Conservation (phyloP, 2,113 vertebrate species). For the Pontoporia blainvillei region DNA sequence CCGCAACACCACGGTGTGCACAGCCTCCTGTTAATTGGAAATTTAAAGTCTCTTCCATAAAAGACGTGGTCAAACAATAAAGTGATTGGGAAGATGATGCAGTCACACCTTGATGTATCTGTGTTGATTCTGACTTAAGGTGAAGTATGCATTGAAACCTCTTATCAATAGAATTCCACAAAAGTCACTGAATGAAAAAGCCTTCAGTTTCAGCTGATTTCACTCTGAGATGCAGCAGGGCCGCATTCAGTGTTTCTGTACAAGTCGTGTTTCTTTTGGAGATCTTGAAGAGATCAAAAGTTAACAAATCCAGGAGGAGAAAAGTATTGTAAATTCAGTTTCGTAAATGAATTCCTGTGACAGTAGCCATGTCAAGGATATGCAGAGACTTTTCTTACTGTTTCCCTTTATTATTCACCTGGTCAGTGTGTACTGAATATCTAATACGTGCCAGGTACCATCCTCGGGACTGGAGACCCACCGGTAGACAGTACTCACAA, state of each 20-base stretch:
- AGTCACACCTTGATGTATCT: neutral
- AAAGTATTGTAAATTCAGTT: neutral
- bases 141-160: no score
- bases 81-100: neutral
- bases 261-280: neutral
- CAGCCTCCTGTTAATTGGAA: neutral
- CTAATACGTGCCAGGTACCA: neutral
- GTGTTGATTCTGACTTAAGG: neutral
- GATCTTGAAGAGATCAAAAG: neutral
- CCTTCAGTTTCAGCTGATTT: neutral
- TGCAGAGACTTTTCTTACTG: neutral
- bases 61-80: neutral
- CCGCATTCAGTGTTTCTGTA: neutral
- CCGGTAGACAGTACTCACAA: neutral
- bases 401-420: neutral
- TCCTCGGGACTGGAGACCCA: neutral
- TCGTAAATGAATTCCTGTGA: neutral
- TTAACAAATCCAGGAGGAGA: neutral
- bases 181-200: neutral
- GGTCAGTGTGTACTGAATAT: neutral
- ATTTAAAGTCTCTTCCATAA: neutral
- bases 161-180: neutral
- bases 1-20: neutral
- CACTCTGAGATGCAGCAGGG: no score
- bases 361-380: neutral